Conservation (phyloP, 2,113 vertebrate genomes). For the Trematocara marginatum region DNA sequence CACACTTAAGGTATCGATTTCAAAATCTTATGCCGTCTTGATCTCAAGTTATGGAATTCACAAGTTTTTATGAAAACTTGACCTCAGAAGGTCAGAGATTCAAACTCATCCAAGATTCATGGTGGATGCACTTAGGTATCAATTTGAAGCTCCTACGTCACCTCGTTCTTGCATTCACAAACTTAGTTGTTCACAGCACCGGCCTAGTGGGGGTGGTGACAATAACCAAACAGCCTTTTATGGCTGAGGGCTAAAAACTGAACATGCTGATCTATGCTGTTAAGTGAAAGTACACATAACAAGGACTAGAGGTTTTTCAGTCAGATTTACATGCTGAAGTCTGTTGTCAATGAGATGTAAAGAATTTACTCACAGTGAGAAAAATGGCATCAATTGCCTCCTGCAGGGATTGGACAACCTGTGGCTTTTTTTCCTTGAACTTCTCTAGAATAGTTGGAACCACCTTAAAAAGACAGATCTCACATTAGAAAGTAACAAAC, state of each 20-base stretch:
- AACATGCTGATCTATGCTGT: background rate
- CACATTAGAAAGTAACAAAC: background rate
- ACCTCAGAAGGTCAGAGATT: background rate
- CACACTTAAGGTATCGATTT: background rate
- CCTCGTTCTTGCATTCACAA: background rate
- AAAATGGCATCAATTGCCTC: conserved; percentile 96
- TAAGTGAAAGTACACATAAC: background rate
- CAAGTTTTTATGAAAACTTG: background rate
- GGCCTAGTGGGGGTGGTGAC: background rate
- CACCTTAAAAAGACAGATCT: conserved; percentile 71
- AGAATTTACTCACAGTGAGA: conserved; percentile 82
- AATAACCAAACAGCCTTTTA: background rate
- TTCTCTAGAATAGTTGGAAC: conserved; percentile 96
- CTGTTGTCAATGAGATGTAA: background rate
- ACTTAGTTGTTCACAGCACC: background rate
- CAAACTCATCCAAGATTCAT: background rate
- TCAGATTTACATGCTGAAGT: background rate
- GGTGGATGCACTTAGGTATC: background rate
- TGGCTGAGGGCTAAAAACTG: background rate
- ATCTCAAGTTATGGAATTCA: background rate
- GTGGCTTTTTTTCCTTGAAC: conserved; percentile 98
- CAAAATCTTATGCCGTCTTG: background rate
- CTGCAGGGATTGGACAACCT: conserved; percentile 93
- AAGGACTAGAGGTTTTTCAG: background rate
- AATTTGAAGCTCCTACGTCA: background rate